phyloP scores from a whole-genome alignment of 2,888 invertebrate species.

The Parascotia fuliginaria region DNA sequence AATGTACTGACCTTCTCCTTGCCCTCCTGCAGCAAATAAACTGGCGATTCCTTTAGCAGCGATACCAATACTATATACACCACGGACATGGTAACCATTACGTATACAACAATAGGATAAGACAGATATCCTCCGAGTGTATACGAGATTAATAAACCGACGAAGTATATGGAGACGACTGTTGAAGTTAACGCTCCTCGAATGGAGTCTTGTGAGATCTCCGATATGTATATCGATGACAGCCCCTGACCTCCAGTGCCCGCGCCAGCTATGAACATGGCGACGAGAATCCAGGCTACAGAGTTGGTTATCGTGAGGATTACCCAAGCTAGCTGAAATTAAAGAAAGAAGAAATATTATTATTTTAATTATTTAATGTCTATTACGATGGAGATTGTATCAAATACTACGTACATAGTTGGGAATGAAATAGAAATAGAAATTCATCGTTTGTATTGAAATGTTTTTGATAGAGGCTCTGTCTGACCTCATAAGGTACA shows the following conservation, averaged over 20 bases:
- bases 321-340: conserved; percentile 60
- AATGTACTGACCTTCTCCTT: conserved; percentile 57
- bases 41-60: conserved; percentile 67
- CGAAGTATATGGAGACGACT: conserved; percentile 58
- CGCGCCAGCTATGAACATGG: conserved; percentile 56
- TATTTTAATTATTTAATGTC: not conserved
- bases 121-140: conserved; percentile 61
- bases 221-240: conserved; percentile 66
- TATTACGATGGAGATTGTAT: too few species aligned
- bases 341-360: too few species aligned
- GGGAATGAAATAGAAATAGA: too few species aligned
- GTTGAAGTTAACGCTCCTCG: conserved; percentile 62
- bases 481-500: too few species aligned
- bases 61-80: conserved; percentile 59
- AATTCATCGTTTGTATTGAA: too few species aligned
- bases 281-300: conserved; percentile 52
- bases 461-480: too few species aligned
- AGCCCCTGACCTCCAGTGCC: conserved; percentile 68
- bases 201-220: conserved; percentile 66
- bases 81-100: conserved; percentile 57
- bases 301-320: conserved; percentile 56
- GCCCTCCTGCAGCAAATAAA: conserved; percentile 61
- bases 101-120: conserved; percentile 60
- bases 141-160: conserved; percentile 66
- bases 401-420: too few species aligned